Base-by-base conservation (phyloP, 1,140 invertebrate species). In the Camponotus vicinus region DNA sequence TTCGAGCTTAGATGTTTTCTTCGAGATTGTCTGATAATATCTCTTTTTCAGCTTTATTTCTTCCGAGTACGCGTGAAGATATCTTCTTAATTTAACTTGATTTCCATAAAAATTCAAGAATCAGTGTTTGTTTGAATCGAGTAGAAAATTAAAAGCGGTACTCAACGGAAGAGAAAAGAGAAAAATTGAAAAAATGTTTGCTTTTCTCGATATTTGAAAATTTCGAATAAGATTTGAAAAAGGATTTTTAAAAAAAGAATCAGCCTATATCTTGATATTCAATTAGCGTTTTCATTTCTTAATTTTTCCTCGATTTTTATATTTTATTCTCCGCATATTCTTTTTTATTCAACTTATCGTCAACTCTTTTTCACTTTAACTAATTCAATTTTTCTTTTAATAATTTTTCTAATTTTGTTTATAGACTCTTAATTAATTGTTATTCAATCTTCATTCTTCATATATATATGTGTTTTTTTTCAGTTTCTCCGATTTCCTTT, bases 1-100 rank as follows among this genome's bases (percentile, higher is more conserved):
- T 83, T 45, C 55, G 49, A 4, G 18, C 67, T 45, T 37, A 70
- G 21, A 7, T 66, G 32, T 45, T 13, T 83, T 73, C 49, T 75
- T 61, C 5, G 32, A 59, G 21, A 61, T 61, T 45, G 21, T 5
- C 45, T 2, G 34, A 42, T 18, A 13, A 57, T 42, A 40, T 80
- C 27, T 67, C 21, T 67, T 45, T 5, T 66, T 21, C 37, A n/a
- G 15, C 37, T 34, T 64, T 32, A 9, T 21, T 40, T 80, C 42
- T 40, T 7, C 34, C 49, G 4, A 3, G 11, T 9, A 13, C 11
- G 45, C 13, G 32, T 2, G 40, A 2, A 9, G 13, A 59, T 49
- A 15, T 78, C 55, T 45, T 27, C 73, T 52, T 45, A 21, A 27
- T 76, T n/a, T 7, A 5, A 1, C 32, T 8, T 52, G 15, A 52